Base-by-base conservation (phyloP, 2,113 vertebrate species). In the Triplophysa tibetana region DNA sequence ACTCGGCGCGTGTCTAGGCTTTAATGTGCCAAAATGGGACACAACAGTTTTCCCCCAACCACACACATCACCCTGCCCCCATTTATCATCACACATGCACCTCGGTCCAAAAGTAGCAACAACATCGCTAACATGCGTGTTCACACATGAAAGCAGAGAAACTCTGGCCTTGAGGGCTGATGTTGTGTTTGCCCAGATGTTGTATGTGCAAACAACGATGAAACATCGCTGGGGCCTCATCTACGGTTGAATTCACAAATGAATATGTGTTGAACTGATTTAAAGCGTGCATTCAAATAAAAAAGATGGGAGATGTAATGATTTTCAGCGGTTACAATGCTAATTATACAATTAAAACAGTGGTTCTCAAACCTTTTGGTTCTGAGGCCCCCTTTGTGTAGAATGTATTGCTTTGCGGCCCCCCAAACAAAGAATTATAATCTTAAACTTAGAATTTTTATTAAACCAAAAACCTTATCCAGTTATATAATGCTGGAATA, bases 21-120 rank as follows among this genome's bases (percentile, higher is more conserved):
- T 77, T 77, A 77, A 77, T 77, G 61, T 65, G 61, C 62, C 61
- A 77, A 77, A 77, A 52, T 65, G 38, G 21, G 50, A 68, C 43
- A 75, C 61, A 16, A 72, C 62, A 66, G 66, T 70, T 23, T 23
- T 50, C 23, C 58, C 13, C 24, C 16, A 75, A 63, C 61, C 63
- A 75, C 50, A 62, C 41, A 73, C 54, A 64, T 56, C 48, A n/a
- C 45, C 67, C 56, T 43, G 43, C 58, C 69, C 50, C 52, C 66
- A 9, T 21, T 52, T 16, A 19, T 41, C 33, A n/a, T 21, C 43
- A n/a, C 56, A 64, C 58, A 62, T 33, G n/a, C 24, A 69, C 16
- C 19, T 58, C n/a, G 56, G 26, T 72, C 69, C 19, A 33, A 56
- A 58, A 58, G 26, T 14, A 33, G 26, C 58, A 72, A 58, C 10